Evolutionary conservation across 2,113 vertebrate species (phyloP), one percentile per base, ranked within the genome.

Genomic region (Periophthalmodon schlosseri): DNA sequence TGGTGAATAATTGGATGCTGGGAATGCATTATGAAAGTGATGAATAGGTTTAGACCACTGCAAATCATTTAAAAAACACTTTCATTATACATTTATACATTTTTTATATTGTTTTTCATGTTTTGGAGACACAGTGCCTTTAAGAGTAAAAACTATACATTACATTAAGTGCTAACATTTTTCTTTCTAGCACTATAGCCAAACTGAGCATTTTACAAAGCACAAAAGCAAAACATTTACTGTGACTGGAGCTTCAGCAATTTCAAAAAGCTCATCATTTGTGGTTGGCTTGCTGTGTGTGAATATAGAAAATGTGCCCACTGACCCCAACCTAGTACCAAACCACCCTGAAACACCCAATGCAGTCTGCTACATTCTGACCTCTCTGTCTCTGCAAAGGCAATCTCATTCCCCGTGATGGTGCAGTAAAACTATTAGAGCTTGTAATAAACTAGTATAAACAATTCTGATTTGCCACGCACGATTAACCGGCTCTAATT

Each of bases 391-490:
- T 83, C 11, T 7, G 74, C 84, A 92, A 91, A 93, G 91, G 80
- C 90, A 92, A 91, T 92, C 88, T 90, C 86, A 91, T 92, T 78
- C 76, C 76, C 60, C 68, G 82, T 84, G 82, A 92, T 87, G 81
- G 77, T 58, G 77, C 85, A 91, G 86, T 91, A 87, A 88, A 91
- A 85, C 91, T 88, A 92, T 92, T 91, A 91, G 83, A 84, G 83
- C 86, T 90, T 89, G 85, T 89, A 91, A 93, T 92, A 91, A 92
- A 91, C 86, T 78, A 85, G 87, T 89, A 91, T 91, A 90, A 92
- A 91, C 89, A 85, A 85, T 89, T 92, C 90, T 90, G 84, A 91
- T 89, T 90, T 88, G 87, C 87, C 83, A 91, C 36, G 92, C 89
- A 73, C 88, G 89, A 91, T 92, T 92, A 92, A 92, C 86, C 86